A percentile compares a stretch with the other conserved stretches of the same genome.
These are phyloP conservation scores for Dasypolia templi DNA, from an alignment of 2,888 invertebrate species.

Conservation along the genomic window DNA sequence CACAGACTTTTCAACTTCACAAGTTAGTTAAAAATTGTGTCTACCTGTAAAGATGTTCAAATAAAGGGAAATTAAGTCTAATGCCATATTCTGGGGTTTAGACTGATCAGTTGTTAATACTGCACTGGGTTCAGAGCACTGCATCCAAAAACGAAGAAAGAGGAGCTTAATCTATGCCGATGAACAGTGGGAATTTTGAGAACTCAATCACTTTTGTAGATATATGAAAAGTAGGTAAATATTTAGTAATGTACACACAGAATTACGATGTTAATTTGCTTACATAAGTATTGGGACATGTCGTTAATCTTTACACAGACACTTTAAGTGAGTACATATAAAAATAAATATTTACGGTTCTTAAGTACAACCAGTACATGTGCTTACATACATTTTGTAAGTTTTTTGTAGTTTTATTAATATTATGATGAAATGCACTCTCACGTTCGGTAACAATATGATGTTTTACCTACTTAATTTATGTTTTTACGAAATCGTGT, in stretches of 20 bases:
- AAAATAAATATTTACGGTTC: slow-evolving; percentile 50
- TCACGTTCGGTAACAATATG: slow-evolving; percentile 19
- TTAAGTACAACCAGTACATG: slow-evolving; percentile 10
- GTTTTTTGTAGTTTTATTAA: slow-evolving; percentile 29
- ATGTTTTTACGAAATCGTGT: slow-evolving; percentile 43
- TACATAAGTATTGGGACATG: slow-evolving; percentile 36
- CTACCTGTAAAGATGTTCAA: too few species aligned
- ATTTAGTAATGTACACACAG: neutral
- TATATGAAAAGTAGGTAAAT: neutral
- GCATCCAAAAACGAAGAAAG: neutral
- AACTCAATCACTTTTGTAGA: too few species aligned
- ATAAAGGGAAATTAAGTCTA: neutral
- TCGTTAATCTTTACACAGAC: slow-evolving; percentile 43
- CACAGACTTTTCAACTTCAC: too few species aligned
- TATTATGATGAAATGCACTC: slow-evolving; percentile 25
- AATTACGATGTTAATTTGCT: slow-evolving; percentile 24
- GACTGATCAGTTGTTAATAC: neutral
- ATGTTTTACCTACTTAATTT: slow-evolving; percentile 37
- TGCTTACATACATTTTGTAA: slow-evolving; percentile 16
- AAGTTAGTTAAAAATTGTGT: too few species aligned
- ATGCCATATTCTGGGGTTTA: neutral
- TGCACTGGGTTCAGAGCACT: neutral
- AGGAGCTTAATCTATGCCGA: too few species aligned
- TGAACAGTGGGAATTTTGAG: too few species aligned
- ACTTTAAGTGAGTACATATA: slow-evolving; percentile 45